Percentiles rank a stretch among this genome's conserved stretches.
Conservation (phyloP, 2,113 vertebrate species). For the Thamnophis sirtalis region DNA sequence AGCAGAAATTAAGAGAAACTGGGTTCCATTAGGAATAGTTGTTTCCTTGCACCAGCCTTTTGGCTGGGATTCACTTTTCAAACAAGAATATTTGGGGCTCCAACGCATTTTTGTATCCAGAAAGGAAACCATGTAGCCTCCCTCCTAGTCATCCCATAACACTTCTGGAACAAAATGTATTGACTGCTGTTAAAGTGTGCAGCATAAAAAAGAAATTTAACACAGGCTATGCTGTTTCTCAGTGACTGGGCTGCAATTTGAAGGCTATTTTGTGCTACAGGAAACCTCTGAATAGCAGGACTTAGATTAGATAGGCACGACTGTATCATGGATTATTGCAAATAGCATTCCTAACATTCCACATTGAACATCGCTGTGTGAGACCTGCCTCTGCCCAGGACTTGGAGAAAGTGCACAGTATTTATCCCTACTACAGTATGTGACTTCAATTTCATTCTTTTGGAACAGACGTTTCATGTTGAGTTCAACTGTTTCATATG, state of each 20-base stretch:
- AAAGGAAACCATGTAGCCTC: conserved; percentile 27
- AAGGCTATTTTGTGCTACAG: conserved; percentile 33
- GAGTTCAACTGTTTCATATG: background rate
- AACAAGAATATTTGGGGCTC: background rate
- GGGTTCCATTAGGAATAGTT: background rate
- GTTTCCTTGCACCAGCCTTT: background rate
- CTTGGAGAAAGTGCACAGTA: conserved; percentile 5
- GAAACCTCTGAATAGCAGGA: conserved; percentile 15
- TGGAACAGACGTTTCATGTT: background rate
- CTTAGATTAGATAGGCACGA: conserved; percentile 17
- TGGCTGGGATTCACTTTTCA: background rate
- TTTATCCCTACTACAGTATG: background rate
- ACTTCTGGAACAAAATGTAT: conserved; percentile 13
- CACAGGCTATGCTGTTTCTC: conserved; percentile 38
- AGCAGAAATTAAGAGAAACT: background rate
- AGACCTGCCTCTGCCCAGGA: background rate
- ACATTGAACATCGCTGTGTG: background rate
- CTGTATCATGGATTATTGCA: background rate
- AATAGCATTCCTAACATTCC: conserved; percentile 5
- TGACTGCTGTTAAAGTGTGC: conserved; percentile 20
- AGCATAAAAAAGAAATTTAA: conserved; percentile 43
- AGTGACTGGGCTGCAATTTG: background rate
- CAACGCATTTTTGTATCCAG: background rate
- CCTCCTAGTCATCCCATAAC: conserved; percentile 5
- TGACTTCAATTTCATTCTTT: background rate